Base-by-base conservation (phyloP, 2,113 vertebrate genomes). In the Xiphophorus couchianus region DNA sequence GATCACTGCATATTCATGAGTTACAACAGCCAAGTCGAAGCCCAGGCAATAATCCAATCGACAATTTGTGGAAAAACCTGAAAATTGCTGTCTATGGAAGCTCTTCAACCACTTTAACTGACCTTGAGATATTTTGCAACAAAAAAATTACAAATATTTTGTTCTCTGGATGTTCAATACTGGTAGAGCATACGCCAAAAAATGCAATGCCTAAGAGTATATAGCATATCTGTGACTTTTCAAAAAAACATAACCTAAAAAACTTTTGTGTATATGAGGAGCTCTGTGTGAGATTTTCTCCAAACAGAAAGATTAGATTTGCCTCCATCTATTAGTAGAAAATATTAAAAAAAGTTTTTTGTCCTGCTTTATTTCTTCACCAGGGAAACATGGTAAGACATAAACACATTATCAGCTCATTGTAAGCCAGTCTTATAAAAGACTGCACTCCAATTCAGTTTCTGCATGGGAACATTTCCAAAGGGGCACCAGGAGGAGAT, bases 301-400 rank as follows among this genome's bases (percentile, higher is more conserved):
- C 37, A 54, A 66, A 69, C 74, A 74, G 12, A 63, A 51, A 84
- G 74, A 84, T 75, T 71, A 69, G 75, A 31, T 69, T 73, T 76
- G 83, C 87, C 86, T 84, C 30, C 69, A 67, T 88, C 83, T 58
- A 82, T 86, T 75, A 85, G 68, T 48, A 69, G 70, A 72, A 71
- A 14, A 65, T 39, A 65, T 64, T 29, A 25, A 25, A 54, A 6
- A 58, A 54, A 6, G 7, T 8, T 10, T 15, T 1, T 10, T 71
- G 48, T 35, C 65, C 39, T 37, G 17, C 30, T 60, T 25, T 51
- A 25, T 39, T 69, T 61, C 58, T 67, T 73, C 25, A 76, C 60
- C 62, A 12, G 3, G 25, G 33, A 63, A 28, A 81, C 30, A 35
- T 37, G 28, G 22, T 71, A 27, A 77, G 37, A 71, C 27, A 19